A percentile compares a stretch with the other conserved stretches of the same genome.
These are phyloP conservation scores for Garrulus glandarius DNA, from an alignment of 2,797 vertebrate species.

Conservation along the genomic window DNA sequence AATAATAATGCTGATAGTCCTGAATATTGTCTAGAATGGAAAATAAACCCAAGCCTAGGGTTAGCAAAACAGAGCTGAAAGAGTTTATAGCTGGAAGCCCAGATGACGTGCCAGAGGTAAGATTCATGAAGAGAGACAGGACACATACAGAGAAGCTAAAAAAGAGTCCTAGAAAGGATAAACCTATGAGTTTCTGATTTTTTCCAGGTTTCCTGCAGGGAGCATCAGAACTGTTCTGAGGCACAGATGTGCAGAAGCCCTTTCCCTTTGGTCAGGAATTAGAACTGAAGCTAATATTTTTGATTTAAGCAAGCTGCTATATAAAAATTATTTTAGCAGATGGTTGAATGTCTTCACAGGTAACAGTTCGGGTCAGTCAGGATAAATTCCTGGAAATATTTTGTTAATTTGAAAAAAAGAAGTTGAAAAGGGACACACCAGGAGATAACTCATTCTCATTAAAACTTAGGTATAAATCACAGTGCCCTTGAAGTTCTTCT, in stretches of 20 bases:
- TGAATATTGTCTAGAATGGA: not conserved
- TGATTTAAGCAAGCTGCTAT: not conserved
- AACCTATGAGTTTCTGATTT: not conserved
- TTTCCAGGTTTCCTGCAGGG: not conserved
- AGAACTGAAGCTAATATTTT: not conserved
- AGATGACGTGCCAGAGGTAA: not conserved
- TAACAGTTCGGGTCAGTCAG: not conserved
- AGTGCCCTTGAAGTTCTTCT: not conserved
- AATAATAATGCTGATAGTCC: not conserved
- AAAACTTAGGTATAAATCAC: slow-evolving; percentile 2
- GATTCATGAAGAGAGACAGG: not conserved
- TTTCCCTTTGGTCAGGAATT: not conserved
- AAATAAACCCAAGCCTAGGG: not conserved
- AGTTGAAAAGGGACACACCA: not conserved
- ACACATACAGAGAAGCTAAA: not conserved
- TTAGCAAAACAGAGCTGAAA: not conserved
- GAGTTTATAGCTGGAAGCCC: not conserved
- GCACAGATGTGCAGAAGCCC: not conserved
- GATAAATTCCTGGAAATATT: not conserved
- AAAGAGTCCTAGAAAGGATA: not conserved
- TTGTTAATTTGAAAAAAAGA: not conserved
- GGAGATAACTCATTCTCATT: slow-evolving; percentile 9
- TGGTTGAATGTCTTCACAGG: not conserved
- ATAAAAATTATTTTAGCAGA: not conserved
- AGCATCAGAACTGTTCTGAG: not conserved